Evolutionary conservation across 30 jellyfish, hydroid and myxozoan genomes (phyloP).

Genomic region (Clytia hemisphaerica): DNA sequence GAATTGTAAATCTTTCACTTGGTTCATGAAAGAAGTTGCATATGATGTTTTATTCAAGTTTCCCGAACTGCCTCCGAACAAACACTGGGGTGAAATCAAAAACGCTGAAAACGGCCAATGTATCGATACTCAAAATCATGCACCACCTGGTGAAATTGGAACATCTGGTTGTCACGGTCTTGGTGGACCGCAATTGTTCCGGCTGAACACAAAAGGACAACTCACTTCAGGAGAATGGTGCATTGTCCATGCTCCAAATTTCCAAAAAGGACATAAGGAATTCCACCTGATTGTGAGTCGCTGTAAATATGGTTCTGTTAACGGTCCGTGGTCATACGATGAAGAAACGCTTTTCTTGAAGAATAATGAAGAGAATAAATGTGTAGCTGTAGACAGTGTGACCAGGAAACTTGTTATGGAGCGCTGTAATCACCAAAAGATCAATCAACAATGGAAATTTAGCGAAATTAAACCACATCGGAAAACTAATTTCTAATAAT

Average conservation of each 20-base stretch:
- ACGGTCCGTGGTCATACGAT: constrained; percentile 28
- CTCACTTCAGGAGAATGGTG: constrained; percentile 48
- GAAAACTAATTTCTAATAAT: too few species aligned
- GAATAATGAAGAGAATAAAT: constrained; percentile 5
- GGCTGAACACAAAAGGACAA: constrained; percentile 27
- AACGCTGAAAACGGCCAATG: constrained; percentile 11
- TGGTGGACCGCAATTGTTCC: constrained; percentile 32
- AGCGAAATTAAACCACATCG: constrained; percentile 25
- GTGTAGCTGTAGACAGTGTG: not conserved
- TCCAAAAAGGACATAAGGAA: not conserved
- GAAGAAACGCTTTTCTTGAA: constrained; percentile 2
- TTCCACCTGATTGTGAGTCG: constrained; percentile 9
- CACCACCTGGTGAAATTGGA: constrained; percentile 36
- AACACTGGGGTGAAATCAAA: constrained; percentile 31
- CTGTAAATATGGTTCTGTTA: constrained; percentile 6
- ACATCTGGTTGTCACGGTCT: constrained; percentile 21
- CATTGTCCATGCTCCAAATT: not conserved
- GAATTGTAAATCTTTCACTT: constrained; percentile 37
- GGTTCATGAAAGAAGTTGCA: constrained; percentile 46
- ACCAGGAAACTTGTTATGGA: constrained; percentile 1
- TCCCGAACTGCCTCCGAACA: constrained; percentile 41
- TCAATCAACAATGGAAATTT: constrained; percentile 20
- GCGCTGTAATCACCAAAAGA: not conserved
- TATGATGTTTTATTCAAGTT: constrained; percentile 25
- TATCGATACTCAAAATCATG: constrained; percentile 2